Base-by-base conservation (phyloP, 2,113 vertebrate species). In the Puntigrus tetrazona region DNA sequence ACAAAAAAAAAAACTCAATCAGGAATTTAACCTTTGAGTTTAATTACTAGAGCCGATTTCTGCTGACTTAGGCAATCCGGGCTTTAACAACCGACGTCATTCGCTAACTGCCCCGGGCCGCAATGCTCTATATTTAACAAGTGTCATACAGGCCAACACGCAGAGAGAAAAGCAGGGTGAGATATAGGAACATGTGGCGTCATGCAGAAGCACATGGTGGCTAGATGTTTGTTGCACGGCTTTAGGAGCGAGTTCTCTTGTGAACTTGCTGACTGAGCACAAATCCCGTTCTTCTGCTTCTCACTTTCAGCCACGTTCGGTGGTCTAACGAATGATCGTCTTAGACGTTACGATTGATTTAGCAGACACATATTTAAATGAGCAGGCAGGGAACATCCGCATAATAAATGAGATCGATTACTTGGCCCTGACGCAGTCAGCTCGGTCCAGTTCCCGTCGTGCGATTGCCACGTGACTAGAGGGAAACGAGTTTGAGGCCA, bases 371-470 rank as follows among this genome's bases (percentile, higher is more conserved):
- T 90, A 92, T 93, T 94, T 94, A 87, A 86, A 94, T 93, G 91
- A 78, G 83, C 76, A 79, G 82, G 82, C 81, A 85, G 89, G 89
- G 89, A 88, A 88, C 83, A 83, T 88, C 88, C 93, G 89, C 89
- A 93, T 93, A 92, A 93, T 92, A 85, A 86, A 94, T 93, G 91
- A 91, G 90, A 91, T 90, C 88, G 69, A 89, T 83, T 88, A 91
- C 86, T 86, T 84, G 72, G 82, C 84, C 50, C 27, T 93, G 91
- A 91, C 88, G 87, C 91, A 88, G 76, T 57, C 43, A 76, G 83
- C 52, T 77, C 78, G 78, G 82, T 73, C 45, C 3, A 31, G 79
- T 47, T 86, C 69, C 85, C 57, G 34, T 52, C 9, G 67, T 75
- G 50, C 36, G 7, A 13, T 9, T 69, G 16, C 59, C 82, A 87